Base-by-base conservation (phyloP, 2,888 invertebrate genomes). In the Eupithecia subumbrata region DNA sequence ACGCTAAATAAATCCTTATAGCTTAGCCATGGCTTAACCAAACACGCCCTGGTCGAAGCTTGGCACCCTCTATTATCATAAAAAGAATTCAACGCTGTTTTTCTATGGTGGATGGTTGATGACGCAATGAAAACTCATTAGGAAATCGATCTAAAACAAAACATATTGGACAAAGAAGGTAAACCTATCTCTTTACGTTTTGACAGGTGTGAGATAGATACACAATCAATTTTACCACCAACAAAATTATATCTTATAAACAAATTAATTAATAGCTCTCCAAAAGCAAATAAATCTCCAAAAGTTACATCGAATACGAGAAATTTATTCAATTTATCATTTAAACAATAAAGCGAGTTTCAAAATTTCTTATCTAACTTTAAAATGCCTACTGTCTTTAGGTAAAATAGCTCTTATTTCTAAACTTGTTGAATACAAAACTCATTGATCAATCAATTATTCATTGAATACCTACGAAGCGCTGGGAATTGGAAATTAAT, bases 211-310 rank as follows among this genome's bases (percentile, higher is more conserved):
- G 34, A 34, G 34, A 18, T 34, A 34, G 8, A 16, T 34, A 64
- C 9, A n/a, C 56, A 60, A 25, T 60, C 25, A 60, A 60, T 60
- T 60, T 60, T 25, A 25, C 25, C n/a, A n/a, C 8, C 0, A 16
- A 48, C 22, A 56, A 56, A n/a, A n/a, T n/a, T 22, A 56, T 1
- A n/a, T n/a, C 64, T 34, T 64, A 16, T 34, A 34, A 64, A 30
- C 34, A 64, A 64, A 66, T 63, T 63, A 63, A 37, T 74, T 66
- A 74, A 66, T 52, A 71, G 73, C 74, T 69, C 73, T 30, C 40
- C 40, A 79, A 78, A 74, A 64, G 70, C 77, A 81, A 79, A 80
- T 76, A 76, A 80, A 78, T 70, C 76, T 79, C 72, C 56, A 71
- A 72, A 77, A 78, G 79, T 79, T 77, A 40, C 52, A 63, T 75